These are phyloP conservation scores for Tolmerus cingulatus DNA, from an alignment of 2,888 invertebrate genomes.

Conservation along the genomic window DNA sequence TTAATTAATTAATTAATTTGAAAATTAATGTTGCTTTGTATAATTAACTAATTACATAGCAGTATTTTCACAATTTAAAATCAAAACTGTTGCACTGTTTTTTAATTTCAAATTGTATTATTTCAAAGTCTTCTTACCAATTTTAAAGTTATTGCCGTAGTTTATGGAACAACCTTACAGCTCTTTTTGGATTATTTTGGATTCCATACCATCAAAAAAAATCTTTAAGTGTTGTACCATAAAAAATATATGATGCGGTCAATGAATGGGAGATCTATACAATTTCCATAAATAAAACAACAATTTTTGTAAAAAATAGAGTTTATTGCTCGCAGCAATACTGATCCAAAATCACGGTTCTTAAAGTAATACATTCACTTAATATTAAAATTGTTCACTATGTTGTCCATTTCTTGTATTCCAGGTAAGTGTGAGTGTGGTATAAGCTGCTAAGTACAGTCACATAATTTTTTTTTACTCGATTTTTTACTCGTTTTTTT, in stretches of 20 bases:
- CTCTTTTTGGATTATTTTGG: too few relatives aligned
- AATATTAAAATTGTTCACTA: conserved; percentile 26
- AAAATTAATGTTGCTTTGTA: too few relatives aligned
- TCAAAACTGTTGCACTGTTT: too few relatives aligned
- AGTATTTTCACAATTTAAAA: too few relatives aligned
- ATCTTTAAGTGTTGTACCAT: too few relatives aligned
- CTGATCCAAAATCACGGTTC: conserved; percentile 36
- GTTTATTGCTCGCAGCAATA: conserved; percentile 35
- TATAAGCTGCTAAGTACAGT: conserved; percentile 35
- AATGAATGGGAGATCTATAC: background rate
- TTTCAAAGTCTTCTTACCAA: too few relatives aligned
- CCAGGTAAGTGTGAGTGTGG: conserved; percentile 11
- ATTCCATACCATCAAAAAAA: too few relatives aligned
- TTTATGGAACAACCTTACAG: too few relatives aligned
- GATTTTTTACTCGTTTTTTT: background rate
- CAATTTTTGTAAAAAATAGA: conserved; percentile 29
- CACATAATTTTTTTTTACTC: background rate
- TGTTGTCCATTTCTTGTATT: background rate
- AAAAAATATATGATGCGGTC: background rate
- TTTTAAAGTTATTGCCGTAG: too few relatives aligned
- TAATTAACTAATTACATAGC: too few relatives aligned
- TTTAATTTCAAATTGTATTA: too few relatives aligned
- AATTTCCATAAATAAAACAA: background rate
- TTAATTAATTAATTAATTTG: too few relatives aligned
- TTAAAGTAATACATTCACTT: conserved; percentile 33